Conservation (phyloP, 2,113 vertebrate species). For the Polypterus bichir region DNA sequence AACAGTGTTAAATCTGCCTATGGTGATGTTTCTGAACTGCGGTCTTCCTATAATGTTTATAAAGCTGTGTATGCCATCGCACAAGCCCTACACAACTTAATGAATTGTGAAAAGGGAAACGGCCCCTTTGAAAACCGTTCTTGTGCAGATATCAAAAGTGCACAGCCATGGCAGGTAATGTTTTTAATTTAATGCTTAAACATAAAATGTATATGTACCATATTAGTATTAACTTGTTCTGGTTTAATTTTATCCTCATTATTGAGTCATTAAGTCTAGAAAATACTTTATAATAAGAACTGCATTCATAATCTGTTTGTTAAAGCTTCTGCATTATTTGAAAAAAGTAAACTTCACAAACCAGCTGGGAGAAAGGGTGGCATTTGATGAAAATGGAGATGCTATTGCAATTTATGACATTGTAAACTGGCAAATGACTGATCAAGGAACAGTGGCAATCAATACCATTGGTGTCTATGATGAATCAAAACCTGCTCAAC, state of each 20-base stretch:
- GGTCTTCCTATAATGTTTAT: constrained; percentile 36
- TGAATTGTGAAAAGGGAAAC: constrained; percentile 22
- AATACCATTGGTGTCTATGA: constrained; percentile 50
- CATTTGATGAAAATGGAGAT: constrained; percentile 54
- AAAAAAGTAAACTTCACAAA: constrained; percentile 43
- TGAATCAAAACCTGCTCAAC: constrained; percentile 35
- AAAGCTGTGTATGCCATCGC: constrained; percentile 39
- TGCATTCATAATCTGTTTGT: constrained; percentile 2
- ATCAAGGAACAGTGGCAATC: constrained; percentile 37
- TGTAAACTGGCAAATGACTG: constrained; percentile 51
- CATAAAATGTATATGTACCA: no score
- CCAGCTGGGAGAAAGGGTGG: constrained; percentile 36
- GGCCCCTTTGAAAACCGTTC: constrained; percentile 20
- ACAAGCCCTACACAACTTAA: constrained; percentile 34
- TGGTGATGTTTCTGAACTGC: constrained; percentile 28
- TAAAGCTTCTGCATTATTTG: constrained; percentile 46
- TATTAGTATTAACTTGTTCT: no score
- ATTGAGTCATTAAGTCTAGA: no score
- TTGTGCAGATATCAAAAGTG: constrained; percentile 21
- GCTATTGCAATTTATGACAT: constrained; percentile 51
- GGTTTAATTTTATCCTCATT: no score
- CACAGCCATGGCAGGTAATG: constrained; percentile 29
- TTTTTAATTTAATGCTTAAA: neutral
- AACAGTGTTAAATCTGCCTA: constrained; percentile 24
- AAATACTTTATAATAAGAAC: no score